Evolutionary conservation across 2,888 invertebrate genomes (phyloP).

Genomic region (Hyppa rectilinea): DNA sequence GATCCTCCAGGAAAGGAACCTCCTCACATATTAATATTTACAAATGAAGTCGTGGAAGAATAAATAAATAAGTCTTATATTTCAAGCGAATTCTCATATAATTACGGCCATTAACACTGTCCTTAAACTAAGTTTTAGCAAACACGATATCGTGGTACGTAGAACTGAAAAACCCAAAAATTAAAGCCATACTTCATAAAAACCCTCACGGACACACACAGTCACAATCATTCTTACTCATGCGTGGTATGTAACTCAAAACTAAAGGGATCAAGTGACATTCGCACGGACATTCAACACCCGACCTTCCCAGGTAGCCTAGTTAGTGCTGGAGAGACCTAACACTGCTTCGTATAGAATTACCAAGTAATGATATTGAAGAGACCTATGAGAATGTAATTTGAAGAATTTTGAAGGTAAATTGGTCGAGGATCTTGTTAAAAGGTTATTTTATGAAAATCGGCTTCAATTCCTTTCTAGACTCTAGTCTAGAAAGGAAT

Average conservation of each 20-base stretch:
- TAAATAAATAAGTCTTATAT: neutral
- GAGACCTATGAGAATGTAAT: neutral
- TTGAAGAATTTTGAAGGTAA: neutral
- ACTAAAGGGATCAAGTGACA: slow-evolving; percentile 67
- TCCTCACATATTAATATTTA: too few species aligned
- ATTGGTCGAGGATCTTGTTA: neutral
- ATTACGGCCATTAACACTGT: neutral
- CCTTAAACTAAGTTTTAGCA: neutral
- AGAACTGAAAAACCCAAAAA: neutral
- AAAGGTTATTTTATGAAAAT: neutral
- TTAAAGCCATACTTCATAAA: neutral
- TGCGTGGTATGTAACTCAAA: slow-evolving; percentile 71
- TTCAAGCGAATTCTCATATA: neutral
- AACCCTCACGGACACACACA: slow-evolving; percentile 6
- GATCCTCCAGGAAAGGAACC: too few species aligned
- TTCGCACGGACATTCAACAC: slow-evolving; percentile 65
- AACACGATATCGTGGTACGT: neutral
- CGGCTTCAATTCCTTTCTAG: too few species aligned
- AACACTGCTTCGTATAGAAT: slow-evolving; percentile 49
- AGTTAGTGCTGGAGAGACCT: slow-evolving; percentile 59
- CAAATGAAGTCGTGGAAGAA: too few species aligned
- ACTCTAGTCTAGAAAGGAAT: too few species aligned
- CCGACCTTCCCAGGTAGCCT: slow-evolving; percentile 68
- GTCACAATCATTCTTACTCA: slow-evolving; percentile 50
- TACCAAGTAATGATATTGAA: slow-evolving; percentile 33